These are phyloP conservation scores for Prionailurus bengalensis DNA, from an alignment of 2,113 vertebrate species.

Conservation along the genomic window DNA sequence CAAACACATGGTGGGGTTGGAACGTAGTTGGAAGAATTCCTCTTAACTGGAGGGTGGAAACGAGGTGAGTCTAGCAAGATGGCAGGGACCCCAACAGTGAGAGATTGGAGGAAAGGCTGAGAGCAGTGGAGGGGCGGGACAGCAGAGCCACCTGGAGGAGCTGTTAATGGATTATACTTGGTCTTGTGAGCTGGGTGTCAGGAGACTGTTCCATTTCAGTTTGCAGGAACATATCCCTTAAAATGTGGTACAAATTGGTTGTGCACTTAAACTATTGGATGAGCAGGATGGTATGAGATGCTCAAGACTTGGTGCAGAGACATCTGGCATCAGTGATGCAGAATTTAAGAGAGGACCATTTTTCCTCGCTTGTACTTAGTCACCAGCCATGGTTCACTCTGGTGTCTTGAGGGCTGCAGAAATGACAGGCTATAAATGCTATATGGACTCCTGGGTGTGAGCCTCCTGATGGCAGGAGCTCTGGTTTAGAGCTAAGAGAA, in stretches of 20 bases:
- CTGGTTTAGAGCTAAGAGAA: background rate
- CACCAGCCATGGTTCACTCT: background rate
- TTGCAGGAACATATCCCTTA: background rate
- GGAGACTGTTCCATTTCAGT: background rate
- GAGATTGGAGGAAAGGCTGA: background rate
- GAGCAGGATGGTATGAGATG: background rate
- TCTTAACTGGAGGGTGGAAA: background rate
- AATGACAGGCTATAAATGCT: background rate
- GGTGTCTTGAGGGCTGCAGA: background rate
- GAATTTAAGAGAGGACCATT: background rate
- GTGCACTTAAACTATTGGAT: background rate
- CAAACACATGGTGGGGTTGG: background rate
- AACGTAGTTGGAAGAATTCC: background rate
- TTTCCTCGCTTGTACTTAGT: background rate
- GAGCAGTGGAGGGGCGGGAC: background rate
- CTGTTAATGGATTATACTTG: background rate
- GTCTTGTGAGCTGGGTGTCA: background rate
- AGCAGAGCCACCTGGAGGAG: background rate
- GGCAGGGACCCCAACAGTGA: background rate
- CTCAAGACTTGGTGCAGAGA: background rate
- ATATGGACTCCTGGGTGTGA: background rate
- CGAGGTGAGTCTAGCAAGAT: background rate
- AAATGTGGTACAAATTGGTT: background rate
- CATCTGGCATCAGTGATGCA: background rate
- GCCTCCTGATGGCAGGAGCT: background rate